phyloP scores from a whole-genome alignment of 1,140 invertebrate genomes.

The Cydia amplana region DNA sequence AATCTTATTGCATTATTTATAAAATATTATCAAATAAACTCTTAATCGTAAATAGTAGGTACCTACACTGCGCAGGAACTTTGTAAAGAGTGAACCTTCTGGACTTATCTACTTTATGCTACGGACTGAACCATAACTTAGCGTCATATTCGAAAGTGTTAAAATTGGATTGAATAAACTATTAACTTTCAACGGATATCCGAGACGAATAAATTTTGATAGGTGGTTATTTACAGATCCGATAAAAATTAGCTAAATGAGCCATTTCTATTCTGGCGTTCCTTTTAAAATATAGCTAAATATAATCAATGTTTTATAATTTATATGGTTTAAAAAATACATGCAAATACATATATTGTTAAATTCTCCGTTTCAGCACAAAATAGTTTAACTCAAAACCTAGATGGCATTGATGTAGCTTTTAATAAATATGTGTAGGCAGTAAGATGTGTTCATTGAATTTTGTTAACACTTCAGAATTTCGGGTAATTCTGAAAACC shows the following conservation, averaged over 20 bases:
- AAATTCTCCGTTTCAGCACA: too few species aligned
- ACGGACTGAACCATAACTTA: background rate
- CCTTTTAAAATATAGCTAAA: background rate
- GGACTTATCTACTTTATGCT: background rate
- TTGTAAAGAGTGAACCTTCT: background rate
- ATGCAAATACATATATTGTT: too few species aligned
- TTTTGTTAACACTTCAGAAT: too few species aligned
- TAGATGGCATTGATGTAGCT: too few species aligned
- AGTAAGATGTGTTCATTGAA: too few species aligned
- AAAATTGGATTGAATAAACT: conserved; percentile 11
- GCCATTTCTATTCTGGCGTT: background rate
- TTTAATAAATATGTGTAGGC: too few species aligned
- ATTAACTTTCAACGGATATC: conserved; percentile 18
- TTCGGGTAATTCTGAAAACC: too few species aligned
- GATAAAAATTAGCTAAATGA: background rate
- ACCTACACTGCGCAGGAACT: background rate
- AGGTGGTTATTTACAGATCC: conserved; percentile 8
- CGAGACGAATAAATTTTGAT: conserved; percentile 12
- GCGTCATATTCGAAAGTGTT: conserved; percentile 12
- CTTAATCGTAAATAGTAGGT: conserved; percentile 12
- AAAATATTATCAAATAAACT: too few species aligned
- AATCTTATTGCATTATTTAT: too few species aligned
- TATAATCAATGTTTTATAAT: background rate
- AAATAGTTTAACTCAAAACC: too few species aligned
- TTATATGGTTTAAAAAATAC: background rate